phyloP scores from a whole-genome alignment of 2,797 vertebrate species.

The Enteromius mattozi region DNA sequence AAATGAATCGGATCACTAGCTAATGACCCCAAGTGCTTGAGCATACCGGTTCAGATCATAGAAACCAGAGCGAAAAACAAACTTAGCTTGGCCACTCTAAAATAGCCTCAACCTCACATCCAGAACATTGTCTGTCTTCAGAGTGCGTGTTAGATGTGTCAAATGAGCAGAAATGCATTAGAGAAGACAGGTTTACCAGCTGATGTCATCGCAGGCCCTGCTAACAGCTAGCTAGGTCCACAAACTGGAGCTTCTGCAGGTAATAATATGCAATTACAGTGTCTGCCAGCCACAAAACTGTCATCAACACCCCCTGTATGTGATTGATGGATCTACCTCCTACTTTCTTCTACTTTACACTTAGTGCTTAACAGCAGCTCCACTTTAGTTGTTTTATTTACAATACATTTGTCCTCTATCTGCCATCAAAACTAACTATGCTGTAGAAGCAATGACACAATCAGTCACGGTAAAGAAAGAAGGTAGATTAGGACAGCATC shows the following conservation, averaged over 20 bases:
- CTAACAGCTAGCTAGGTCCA: slow-evolving; percentile 66
- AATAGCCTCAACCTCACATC: background rate
- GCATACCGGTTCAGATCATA: background rate
- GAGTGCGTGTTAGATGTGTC: background rate
- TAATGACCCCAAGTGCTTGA: background rate
- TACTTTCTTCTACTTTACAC: slow-evolving; percentile 50
- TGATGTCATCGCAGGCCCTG: slow-evolving; percentile 62
- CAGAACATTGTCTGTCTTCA: background rate
- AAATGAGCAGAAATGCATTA: slow-evolving; percentile 15
- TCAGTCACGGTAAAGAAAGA: background rate
- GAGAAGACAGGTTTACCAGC: slow-evolving; percentile 35
- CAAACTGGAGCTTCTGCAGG: slow-evolving; percentile 61
- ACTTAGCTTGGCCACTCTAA: background rate
- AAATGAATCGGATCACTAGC: background rate
- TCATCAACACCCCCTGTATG: slow-evolving; percentile 58
- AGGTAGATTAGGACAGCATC: background rate
- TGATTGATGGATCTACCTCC: slow-evolving; percentile 65
- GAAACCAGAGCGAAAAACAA: background rate
- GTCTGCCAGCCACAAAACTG: slow-evolving; percentile 68
- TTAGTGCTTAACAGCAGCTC: background rate
- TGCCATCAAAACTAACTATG: background rate
- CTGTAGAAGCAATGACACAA: background rate
- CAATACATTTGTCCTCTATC: background rate
- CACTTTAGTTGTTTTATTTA: background rate
- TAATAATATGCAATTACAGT: slow-evolving; percentile 73